These are phyloP conservation scores for Crotalus tigris DNA, from an alignment of 2,113 vertebrate species.

Conservation along the genomic window DNA sequence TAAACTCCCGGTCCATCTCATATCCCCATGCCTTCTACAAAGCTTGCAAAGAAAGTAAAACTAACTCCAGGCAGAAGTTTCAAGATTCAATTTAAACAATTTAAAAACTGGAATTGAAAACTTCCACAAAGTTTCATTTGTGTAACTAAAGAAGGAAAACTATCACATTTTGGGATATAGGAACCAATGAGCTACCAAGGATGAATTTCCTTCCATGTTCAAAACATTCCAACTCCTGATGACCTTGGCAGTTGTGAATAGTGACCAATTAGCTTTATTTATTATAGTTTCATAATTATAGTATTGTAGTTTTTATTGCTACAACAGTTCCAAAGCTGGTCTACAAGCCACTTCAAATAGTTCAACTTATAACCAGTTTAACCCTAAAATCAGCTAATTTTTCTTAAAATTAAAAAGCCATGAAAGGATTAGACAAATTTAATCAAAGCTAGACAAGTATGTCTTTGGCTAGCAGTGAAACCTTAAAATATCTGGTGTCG, in stretches of 20 bases:
- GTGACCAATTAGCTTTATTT: not conserved
- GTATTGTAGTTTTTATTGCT: not conserved
- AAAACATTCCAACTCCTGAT: not conserved
- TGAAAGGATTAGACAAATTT: not conserved
- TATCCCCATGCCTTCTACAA: not conserved
- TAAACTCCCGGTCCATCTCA: not conserved
- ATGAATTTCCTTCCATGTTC: not conserved
- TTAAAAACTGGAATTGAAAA: not conserved
- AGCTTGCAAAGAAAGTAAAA: not conserved
- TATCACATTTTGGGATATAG: not conserved
- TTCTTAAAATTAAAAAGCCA: not conserved
- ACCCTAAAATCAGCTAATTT: not conserved
- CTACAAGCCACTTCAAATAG: not conserved
- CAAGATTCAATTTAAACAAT: not conserved
- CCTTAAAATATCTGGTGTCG: not conserved
- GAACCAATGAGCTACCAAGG: not conserved
- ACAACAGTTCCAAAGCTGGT: not conserved
- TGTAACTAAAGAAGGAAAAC: not conserved
- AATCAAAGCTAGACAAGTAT: not conserved
- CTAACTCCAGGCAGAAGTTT: not conserved
- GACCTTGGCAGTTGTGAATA: not conserved
- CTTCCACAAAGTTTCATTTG: not conserved
- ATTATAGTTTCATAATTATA: not conserved
- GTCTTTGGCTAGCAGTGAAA: not conserved
- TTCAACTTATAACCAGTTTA: not conserved